Evolutionary conservation across 2,113 vertebrate genomes (phyloP).

Genomic region (Lutjanus erythropterus): DNA sequence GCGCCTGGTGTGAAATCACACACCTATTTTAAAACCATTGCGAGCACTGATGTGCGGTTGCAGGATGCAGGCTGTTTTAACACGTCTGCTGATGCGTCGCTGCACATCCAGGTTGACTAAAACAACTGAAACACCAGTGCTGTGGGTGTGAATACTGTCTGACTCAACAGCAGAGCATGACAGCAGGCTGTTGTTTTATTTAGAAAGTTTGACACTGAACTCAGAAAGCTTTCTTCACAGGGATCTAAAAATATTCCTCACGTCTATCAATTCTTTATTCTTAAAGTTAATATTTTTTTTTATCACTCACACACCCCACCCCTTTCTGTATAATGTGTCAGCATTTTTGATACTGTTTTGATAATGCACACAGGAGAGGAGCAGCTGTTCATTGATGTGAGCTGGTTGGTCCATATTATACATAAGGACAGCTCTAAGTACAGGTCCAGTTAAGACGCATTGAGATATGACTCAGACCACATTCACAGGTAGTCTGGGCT

Average conservation of each 20-base stretch:
- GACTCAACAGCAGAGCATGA: constrained; percentile 17
- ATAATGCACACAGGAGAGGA: background rate
- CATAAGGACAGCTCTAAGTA: too few species aligned
- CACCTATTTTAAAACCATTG: constrained; percentile 7
- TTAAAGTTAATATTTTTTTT: background rate
- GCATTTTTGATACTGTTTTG: background rate
- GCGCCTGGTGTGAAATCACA: constrained; percentile 7
- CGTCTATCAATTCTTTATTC: background rate
- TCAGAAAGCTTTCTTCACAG: background rate
- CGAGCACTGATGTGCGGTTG: background rate
- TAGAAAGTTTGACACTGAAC: constrained; percentile 2
- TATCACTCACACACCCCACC: background rate
- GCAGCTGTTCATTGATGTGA: background rate
- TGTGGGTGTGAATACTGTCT: background rate
- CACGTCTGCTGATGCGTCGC: constrained; percentile 16
- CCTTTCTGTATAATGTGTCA: background rate
- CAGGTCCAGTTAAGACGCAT: too few species aligned
- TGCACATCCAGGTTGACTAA: background rate
- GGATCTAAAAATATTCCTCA: constrained; percentile 39
- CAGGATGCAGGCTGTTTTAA: background rate
- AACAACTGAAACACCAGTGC: background rate
- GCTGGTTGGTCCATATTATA: background rate
- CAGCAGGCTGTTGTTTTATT: constrained; percentile 10
- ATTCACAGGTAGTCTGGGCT: too few species aligned
- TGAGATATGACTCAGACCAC: too few species aligned